Evolutionary conservation across 2,888 invertebrate genomes (phyloP).

Genomic region (Acleris emargana): DNA sequence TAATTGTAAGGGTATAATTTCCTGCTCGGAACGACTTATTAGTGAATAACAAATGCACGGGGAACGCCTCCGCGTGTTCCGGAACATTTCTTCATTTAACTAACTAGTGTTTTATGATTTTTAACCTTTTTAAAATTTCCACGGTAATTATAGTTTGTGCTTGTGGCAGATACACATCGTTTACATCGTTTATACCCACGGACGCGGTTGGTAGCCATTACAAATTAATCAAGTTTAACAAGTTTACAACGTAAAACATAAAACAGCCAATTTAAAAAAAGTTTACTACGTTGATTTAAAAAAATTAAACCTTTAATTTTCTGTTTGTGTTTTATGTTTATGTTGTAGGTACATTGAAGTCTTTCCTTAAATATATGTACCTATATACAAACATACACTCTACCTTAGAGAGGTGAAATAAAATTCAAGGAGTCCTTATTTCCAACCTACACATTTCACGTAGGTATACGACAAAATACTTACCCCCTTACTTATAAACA

Average conservation of each 20-base stretch:
- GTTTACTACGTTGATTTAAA: too few relatives aligned
- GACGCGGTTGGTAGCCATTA: slow-evolving; percentile 10
- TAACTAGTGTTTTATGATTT: slow-evolving; percentile 54
- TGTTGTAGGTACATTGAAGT: too few relatives aligned
- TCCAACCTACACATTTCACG: too few relatives aligned
- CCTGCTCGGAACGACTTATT: slow-evolving; percentile 79
- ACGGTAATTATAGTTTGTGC: slow-evolving; percentile 70
- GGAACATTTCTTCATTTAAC: slow-evolving; percentile 76
- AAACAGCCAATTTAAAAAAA: neutral
- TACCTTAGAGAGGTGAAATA: too few relatives aligned
- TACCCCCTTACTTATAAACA: too few relatives aligned
- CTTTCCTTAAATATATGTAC: too few relatives aligned
- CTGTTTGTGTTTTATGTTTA: too few relatives aligned
- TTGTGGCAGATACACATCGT: slow-evolving; percentile 33
- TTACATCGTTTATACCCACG: slow-evolving; percentile 4
- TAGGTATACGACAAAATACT: too few relatives aligned
- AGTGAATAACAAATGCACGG: slow-evolving; percentile 80
- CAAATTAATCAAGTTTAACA: slow-evolving; percentile 1
- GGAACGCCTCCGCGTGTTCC: slow-evolving; percentile 70
- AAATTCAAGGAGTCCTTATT: too few relatives aligned
- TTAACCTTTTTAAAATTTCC: slow-evolving; percentile 57
- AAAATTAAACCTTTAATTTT: too few relatives aligned
- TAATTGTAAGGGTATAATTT: slow-evolving; percentile 79
- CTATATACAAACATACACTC: too few relatives aligned
- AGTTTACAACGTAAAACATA: neutral